These are phyloP conservation scores for Eufriesea mexicana DNA, from an alignment of 1,140 invertebrate species.

Conservation along the genomic window DNA sequence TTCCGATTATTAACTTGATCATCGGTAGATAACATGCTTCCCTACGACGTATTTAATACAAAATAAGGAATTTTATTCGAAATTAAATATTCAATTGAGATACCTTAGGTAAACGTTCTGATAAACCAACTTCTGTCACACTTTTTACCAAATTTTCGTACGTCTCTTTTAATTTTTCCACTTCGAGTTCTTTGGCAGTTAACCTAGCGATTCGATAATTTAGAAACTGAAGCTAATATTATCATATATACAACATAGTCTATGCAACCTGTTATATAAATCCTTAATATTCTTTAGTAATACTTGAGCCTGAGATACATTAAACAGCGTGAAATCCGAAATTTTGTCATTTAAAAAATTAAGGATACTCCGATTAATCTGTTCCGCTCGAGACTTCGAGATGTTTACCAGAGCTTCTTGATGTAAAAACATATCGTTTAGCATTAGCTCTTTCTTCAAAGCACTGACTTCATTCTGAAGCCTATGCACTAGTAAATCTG, in stretches of 20 bases:
- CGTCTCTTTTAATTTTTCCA: slow-evolving; percentile 28
- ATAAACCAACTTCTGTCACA: not conserved
- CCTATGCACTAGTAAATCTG: slow-evolving; percentile 12
- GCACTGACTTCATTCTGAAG: slow-evolving; percentile 43
- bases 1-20: not conserved
- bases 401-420: slow-evolving; percentile 60
- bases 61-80: not conserved
- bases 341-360: slow-evolving; percentile 54
- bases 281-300: slow-evolving; percentile 57
- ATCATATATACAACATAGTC: not conserved
- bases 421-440: slow-evolving; percentile 59
- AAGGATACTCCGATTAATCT: slow-evolving; percentile 46
- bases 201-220: slow-evolving; percentile 35
- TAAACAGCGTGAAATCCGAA: slow-evolving; percentile 55
- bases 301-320: slow-evolving; percentile 47
- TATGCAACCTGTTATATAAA: slow-evolving; percentile 56
- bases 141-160: slow-evolving; percentile 38
- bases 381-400: slow-evolving; percentile 48
- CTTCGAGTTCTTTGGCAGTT: slow-evolving; percentile 33
- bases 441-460: slow-evolving; percentile 55
- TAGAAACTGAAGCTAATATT: not conserved
- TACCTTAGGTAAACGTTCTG: not conserved
- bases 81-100: not conserved
- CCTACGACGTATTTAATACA: not conserved
- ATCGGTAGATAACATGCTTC: not conserved